phyloP scores from a whole-genome alignment of 1,140 invertebrate genomes.

The Hyles vespertilio region DNA sequence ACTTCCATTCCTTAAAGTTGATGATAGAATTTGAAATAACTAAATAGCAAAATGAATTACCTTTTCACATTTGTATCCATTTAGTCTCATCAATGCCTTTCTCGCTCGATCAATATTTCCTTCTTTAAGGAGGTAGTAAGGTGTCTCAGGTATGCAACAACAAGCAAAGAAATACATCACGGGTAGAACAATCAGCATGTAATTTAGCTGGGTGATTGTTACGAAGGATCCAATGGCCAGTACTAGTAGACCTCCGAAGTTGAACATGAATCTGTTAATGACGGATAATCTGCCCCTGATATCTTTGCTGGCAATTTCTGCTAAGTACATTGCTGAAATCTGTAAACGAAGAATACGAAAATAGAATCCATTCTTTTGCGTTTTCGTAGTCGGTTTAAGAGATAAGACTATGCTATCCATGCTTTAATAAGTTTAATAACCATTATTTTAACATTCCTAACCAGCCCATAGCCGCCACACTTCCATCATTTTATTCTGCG shows the following conservation, averaged over 20 bases:
- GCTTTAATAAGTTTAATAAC: no score
- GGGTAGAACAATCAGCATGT: constrained; percentile 47
- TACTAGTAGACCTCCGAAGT: constrained; percentile 76
- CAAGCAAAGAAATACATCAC: constrained; percentile 76
- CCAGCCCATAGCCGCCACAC: no score
- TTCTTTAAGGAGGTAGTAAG: constrained; percentile 78
- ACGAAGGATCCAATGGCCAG: constrained; percentile 67
- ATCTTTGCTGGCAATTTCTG: constrained; percentile 79
- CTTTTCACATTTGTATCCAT: constrained; percentile 27
- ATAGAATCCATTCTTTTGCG: no score
- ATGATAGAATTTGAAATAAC: no score
- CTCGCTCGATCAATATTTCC: constrained; percentile 56
- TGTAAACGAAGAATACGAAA: constrained; percentile 33
- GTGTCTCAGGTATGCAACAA: constrained; percentile 83
- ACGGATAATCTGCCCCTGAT: constrained; percentile 79
- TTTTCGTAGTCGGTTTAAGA: no score
- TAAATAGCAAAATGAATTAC: constrained; percentile 13
- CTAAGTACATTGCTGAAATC: constrained; percentile 76
- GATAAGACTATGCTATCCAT: no score
- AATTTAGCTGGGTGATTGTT: constrained; percentile 56
- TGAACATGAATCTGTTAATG: constrained; percentile 78
- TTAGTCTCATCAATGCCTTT: constrained; percentile 43
- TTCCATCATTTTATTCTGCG: no score
- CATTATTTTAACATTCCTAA: no score
- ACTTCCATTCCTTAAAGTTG: no score